Percentiles rank a stretch among this genome's conserved stretches.
Conservation (phyloP, 1,140 invertebrate genomes). For the Paramacrobiotus metropolitanus region DNA sequence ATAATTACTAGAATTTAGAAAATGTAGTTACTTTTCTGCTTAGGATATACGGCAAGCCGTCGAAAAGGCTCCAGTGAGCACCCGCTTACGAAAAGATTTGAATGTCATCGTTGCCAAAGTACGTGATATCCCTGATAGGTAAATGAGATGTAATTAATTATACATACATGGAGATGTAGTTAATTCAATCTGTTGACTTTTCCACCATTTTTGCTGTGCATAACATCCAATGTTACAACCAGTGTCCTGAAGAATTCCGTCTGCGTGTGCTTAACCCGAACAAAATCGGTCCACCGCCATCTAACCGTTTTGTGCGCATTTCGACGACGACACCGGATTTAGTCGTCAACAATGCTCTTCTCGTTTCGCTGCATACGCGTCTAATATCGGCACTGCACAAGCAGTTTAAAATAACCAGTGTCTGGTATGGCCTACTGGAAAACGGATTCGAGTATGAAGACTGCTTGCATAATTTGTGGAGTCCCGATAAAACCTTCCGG, state of each 20-base stretch:
- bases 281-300: background rate
- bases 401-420: background rate
- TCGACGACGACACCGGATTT: background rate
- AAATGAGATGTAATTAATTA: too few relatives aligned
- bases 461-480: background rate
- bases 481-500: background rate
- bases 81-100: too few relatives aligned
- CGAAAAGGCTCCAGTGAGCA: too few relatives aligned
- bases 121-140: too few relatives aligned
- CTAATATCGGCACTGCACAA: background rate
- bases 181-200: too few relatives aligned
- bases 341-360: background rate
- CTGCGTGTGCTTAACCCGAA: background rate
- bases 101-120: too few relatives aligned
- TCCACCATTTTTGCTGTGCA: constrained; percentile 21
- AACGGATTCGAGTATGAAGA: background rate
- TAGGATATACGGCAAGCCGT: too few relatives aligned
- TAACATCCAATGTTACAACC: constrained; percentile 25
- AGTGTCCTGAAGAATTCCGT: constrained; percentile 27
- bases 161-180: too few relatives aligned
- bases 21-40: too few relatives aligned
- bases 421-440: background rate
- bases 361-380: background rate
- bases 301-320: too few relatives aligned
- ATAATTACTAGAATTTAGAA: too few relatives aligned